phyloP scores from a whole-genome alignment of 1,140 invertebrate species.

The Zaprionus kolodkinae region DNA sequence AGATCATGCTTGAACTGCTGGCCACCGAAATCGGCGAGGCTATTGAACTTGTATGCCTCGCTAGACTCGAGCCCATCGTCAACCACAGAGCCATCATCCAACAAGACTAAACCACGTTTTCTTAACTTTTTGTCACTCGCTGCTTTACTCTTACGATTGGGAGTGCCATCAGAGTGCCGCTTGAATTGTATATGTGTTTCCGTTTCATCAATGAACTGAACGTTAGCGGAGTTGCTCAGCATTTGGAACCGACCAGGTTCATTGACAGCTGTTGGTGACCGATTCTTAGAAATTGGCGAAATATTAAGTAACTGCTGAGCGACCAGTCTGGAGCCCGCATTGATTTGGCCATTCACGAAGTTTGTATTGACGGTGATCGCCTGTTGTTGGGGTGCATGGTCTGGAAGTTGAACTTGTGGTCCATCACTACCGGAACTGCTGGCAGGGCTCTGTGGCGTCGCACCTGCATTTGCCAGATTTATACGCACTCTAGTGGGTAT shows the following conservation, averaged over 20 bases:
- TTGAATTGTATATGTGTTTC: constrained; percentile 85
- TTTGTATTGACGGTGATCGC: constrained; percentile 85
- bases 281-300: constrained; percentile 10
- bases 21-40: constrained; percentile 88
- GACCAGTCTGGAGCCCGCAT: constrained; percentile 85
- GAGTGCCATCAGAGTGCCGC: constrained; percentile 65
- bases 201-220: constrained; percentile 86
- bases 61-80: constrained; percentile 85
- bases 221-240: constrained; percentile 85
- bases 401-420: constrained; percentile 6
- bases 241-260: constrained; percentile 70
- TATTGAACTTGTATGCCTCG: constrained; percentile 84
- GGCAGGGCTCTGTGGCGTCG: constrained; percentile 7
- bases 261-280: background rate
- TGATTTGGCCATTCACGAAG: constrained; percentile 87
- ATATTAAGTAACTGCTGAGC: constrained; percentile 85
- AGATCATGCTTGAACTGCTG: constrained; percentile 84
- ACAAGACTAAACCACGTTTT: constrained; percentile 87
- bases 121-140: constrained; percentile 78
- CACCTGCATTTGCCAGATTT: constrained; percentile 84
- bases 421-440: background rate
- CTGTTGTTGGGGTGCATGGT: constrained; percentile 28
- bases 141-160: background rate
- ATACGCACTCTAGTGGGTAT: constrained; percentile 87
- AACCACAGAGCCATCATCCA: constrained; percentile 88